phyloP scores from a whole-genome alignment of 2,113 vertebrate genomes.

The Rhadina sibilatrix region DNA sequence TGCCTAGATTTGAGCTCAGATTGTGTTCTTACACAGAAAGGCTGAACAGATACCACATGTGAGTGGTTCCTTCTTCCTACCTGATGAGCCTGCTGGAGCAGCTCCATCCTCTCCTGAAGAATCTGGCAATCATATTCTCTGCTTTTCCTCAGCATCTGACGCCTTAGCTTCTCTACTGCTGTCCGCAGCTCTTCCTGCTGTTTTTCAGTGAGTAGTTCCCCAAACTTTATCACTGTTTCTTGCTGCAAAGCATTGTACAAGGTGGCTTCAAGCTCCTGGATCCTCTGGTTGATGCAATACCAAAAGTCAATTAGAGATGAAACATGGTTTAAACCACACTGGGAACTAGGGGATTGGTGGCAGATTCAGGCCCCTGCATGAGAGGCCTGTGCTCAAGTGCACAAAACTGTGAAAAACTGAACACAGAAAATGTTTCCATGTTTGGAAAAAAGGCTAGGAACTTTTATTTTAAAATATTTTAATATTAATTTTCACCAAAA shows the following conservation, averaged over 20 bases:
- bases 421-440: neutral
- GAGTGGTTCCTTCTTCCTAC: constrained; percentile 49
- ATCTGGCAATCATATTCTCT: constrained; percentile 97
- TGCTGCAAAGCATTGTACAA: constrained; percentile 98
- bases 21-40: neutral
- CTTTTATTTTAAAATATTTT: neutral
- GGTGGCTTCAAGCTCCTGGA: constrained; percentile 98
- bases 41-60: neutral
- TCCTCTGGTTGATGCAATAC: constrained; percentile 84
- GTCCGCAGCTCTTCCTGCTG: constrained; percentile 92
- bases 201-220: constrained; percentile 90
- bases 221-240: constrained; percentile 95
- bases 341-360: neutral
- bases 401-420: neutral
- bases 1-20: neutral
- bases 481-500: neutral
- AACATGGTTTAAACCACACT: neutral
- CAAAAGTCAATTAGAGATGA: constrained; percentile 49
- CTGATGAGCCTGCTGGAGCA: constrained; percentile 97
- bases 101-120: constrained; percentile 96
- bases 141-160: constrained; percentile 98
- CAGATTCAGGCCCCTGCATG: neutral
- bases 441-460: neutral
- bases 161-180: constrained; percentile 91
- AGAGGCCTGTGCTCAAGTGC: neutral